Percentiles rank a stretch among this genome's conserved stretches.
These are phyloP conservation scores for Brachyptera putata DNA, from an alignment of 2,888 invertebrate species.

Conservation along the genomic window DNA sequence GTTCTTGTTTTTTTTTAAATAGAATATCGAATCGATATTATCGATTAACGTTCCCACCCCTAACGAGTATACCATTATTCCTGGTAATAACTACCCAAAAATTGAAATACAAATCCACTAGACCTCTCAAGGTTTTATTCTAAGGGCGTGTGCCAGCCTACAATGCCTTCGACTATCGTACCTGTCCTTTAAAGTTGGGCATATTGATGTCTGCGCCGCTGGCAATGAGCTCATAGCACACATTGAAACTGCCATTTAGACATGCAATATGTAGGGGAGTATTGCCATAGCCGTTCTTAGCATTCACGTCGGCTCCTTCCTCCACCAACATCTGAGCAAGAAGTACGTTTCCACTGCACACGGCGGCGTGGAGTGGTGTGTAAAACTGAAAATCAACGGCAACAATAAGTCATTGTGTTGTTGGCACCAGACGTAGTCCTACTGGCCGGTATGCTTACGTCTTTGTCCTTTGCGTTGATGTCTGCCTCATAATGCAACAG, in stretches of 20 bases:
- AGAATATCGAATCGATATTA: too few relatives aligned
- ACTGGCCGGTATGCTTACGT: constrained; percentile 38
- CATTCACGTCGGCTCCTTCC: constrained; percentile 54
- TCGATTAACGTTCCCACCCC: too few relatives aligned
- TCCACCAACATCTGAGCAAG: constrained; percentile 48
- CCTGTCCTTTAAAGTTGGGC: constrained; percentile 52
- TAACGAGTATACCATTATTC: too few relatives aligned
- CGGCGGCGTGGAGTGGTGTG: constrained; percentile 60
- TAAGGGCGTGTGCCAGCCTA: too few relatives aligned
- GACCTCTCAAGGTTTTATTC: too few relatives aligned
- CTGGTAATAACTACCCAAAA: too few relatives aligned
- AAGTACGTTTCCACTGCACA: constrained; percentile 51
- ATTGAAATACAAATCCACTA: too few relatives aligned
- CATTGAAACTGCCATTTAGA: constrained; percentile 55
- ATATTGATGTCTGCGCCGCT: constrained; percentile 51
- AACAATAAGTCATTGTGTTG: too few relatives aligned
- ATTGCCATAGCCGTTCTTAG: constrained; percentile 56
- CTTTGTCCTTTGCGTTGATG: constrained; percentile 48
- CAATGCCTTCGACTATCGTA: too few relatives aligned
- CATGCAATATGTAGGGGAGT: constrained; percentile 58
- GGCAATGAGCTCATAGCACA: constrained; percentile 51
- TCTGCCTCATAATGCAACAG: constrained; percentile 48
- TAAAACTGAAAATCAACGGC: constrained; percentile 42
- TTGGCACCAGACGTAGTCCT: not conserved
- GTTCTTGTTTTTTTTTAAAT: too few relatives aligned